Conservation (phyloP, 2,113 vertebrate genomes). For the Gymnarchus niloticus region DNA sequence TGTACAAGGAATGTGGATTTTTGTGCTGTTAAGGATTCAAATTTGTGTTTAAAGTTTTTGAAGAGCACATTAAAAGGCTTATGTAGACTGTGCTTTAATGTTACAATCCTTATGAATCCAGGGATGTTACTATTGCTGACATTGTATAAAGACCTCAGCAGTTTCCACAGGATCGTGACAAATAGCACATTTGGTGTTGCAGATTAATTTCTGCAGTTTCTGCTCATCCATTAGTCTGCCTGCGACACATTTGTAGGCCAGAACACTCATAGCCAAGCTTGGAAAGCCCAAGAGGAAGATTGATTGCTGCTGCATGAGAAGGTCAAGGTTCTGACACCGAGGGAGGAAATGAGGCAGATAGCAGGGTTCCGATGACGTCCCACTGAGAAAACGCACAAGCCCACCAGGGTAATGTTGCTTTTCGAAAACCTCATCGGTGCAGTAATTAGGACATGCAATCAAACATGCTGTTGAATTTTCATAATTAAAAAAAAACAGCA, state of each 20-base stretch:
- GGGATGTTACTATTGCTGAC: neutral
- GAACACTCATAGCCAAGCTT: neutral
- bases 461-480: constrained; percentile 4
- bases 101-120: neutral
- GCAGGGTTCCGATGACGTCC: neutral
- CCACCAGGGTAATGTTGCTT: neutral
- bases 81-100: neutral
- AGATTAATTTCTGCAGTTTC: constrained; percentile 1
- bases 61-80: neutral
- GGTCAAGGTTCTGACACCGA: constrained; percentile 3
- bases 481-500: neutral
- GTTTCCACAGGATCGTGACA: neutral
- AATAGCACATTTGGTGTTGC: neutral
- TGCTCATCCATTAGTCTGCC: constrained; percentile 4
- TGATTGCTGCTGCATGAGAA: neutral
- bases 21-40: neutral
- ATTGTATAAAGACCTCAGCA: neutral
- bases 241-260: neutral
- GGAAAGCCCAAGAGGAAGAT: neutral
- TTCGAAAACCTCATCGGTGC: neutral
- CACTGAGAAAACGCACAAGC: neutral
- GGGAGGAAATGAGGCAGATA: neutral
- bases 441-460: neutral
- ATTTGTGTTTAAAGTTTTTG: neutral
- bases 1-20: neutral